These are phyloP conservation scores for Aix galericulata DNA, from an alignment of 2,113 vertebrate species.

Conservation along the genomic window DNA sequence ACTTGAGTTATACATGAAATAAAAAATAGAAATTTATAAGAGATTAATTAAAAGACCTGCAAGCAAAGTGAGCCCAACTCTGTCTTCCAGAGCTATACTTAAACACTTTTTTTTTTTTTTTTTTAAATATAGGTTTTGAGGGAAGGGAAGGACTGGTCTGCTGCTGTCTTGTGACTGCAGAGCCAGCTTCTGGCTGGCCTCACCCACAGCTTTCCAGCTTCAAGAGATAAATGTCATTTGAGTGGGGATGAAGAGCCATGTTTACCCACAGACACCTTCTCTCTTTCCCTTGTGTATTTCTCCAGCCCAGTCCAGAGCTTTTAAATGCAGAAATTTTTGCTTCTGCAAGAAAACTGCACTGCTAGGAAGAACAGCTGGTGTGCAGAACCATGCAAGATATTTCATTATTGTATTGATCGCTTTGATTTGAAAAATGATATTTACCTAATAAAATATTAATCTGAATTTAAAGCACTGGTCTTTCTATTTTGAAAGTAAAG, in stretches of 20 bases:
- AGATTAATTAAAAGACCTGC: background rate
- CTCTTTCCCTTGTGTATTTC: background rate
- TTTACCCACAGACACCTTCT: background rate
- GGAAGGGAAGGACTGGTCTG: background rate
- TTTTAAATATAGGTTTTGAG: background rate
- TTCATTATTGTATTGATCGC: background rate
- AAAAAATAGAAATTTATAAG: background rate
- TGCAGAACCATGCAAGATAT: background rate
- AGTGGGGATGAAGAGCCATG: background rate
- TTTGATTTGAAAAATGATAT: constrained; percentile 16
- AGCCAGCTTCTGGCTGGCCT: background rate
- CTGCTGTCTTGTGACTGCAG: fast-evolving
- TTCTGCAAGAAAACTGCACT: background rate
- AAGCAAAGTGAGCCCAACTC: background rate
- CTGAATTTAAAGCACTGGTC: background rate
- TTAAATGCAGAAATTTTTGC: background rate
- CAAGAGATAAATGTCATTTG: background rate
- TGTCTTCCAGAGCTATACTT: background rate
- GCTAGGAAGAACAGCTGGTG: background rate
- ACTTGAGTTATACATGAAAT: background rate
- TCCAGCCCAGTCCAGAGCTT: background rate
- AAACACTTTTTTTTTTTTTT: background rate
- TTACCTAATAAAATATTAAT: constrained; percentile 56
- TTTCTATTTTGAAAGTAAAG: constrained; percentile 19
- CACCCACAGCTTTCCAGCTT: background rate